Evolutionary conservation across 1,140 invertebrate genomes (phyloP), one percentile per base, ranked within the genome.

Genomic region (Bombus superbus): DNA sequence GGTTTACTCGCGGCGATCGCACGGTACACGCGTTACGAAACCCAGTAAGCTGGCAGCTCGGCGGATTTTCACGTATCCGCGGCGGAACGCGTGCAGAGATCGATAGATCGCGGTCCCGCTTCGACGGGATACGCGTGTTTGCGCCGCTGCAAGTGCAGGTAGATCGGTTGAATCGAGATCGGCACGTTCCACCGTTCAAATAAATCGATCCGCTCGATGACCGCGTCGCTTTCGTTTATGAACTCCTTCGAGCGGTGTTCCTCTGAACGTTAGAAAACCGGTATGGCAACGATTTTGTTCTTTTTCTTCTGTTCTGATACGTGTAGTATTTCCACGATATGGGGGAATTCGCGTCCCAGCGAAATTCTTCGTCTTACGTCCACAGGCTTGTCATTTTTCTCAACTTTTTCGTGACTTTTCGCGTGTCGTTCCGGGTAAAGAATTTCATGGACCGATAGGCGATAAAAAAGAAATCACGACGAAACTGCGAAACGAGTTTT

Each of bases 31-130:
- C 13, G 59, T 83, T 83, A 53, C 81, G 81, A 83, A 83, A 83
- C 81, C 22, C 25, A 22, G 25, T 22, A 42, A 59, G 57, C 47
- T 22, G 42, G 13, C 42, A 15, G 18, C 25, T 35, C 57, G 40
- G 22, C 18, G 42, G 59, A 76, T 83, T 83, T 83, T 83, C 81
- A 35, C 80, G 71, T 81, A 81, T 59, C 69, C 47, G 40, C 40
- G 57, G 9, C 59, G 71, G 57, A 75, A 82, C 71, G 62, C 81
- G 57, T 53, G 62, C 57, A 44, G 25, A 22, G 80, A 82, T 82
- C 57, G 53, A 75, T 82, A 13, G 80, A 82, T 74, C 80, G 44
- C 22, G 32, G 64, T n/a, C 57, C 38, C 8, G 18, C 22, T 64
- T 38, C 38, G 18, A 18, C 18, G 38, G n/a, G 1, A 44, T 62